These are phyloP conservation scores for Lepisosteus osseus DNA, from an alignment of 2,113 vertebrate species.

Conservation along the genomic window DNA sequence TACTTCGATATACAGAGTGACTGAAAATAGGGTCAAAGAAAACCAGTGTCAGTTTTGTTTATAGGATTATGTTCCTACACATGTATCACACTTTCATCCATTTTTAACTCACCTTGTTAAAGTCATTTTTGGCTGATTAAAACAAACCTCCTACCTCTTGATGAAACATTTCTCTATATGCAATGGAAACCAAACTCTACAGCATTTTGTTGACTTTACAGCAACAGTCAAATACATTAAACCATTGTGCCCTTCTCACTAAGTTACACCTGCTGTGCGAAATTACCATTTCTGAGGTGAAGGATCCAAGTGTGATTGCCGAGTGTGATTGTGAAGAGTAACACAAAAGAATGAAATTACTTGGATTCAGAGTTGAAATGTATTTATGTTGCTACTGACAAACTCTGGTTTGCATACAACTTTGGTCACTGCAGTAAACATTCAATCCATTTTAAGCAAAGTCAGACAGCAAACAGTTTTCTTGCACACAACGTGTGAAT, in stretches of 20 bases:
- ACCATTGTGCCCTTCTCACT: slow-evolving; percentile 49
- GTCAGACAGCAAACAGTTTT: too few relatives aligned
- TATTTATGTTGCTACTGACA: slow-evolving; percentile 36
- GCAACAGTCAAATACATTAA: slow-evolving; percentile 65
- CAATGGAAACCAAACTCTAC: slow-evolving; percentile 36
- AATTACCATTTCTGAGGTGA: slow-evolving; percentile 64
- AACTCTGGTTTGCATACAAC: not conserved
- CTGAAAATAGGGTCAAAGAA: too few relatives aligned
- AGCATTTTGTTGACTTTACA: slow-evolving; percentile 58
- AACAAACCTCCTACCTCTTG: slow-evolving; percentile 60
- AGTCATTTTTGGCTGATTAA: slow-evolving; percentile 68
- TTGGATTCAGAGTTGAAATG: slow-evolving; percentile 20
- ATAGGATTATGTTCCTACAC: too few relatives aligned
- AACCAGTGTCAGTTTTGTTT: too few relatives aligned
- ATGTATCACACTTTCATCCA: too few relatives aligned
- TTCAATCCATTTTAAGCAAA: too few relatives aligned
- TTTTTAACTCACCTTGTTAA: slow-evolving; percentile 58
- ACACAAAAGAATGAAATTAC: slow-evolving; percentile 29
- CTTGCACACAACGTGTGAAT: too few relatives aligned
- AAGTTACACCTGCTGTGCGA: slow-evolving; percentile 66
- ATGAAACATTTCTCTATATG: slow-evolving; percentile 49
- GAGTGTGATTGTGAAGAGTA: slow-evolving; percentile 42
- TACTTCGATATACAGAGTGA: too few relatives aligned
- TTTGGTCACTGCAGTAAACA: not conserved
- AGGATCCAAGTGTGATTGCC: slow-evolving; percentile 47